Base-by-base conservation (phyloP, 1,140 invertebrate genomes). In the Melanaphis sacchari region DNA sequence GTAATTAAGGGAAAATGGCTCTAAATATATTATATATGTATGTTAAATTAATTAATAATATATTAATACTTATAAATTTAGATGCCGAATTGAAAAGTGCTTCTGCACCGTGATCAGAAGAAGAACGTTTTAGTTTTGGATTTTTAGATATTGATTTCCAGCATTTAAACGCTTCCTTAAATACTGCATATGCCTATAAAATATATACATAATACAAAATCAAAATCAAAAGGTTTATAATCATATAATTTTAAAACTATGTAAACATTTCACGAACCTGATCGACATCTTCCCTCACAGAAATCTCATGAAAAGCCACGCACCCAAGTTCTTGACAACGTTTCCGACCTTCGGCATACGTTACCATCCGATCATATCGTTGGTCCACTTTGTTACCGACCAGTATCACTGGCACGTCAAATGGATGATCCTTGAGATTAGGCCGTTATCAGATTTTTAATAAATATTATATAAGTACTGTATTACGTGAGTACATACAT, bases 301-400 rank as follows among this genome's bases (percentile, higher is more conserved):
- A 98, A 89, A 98, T 97, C 95, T 98, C 97, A 94, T 97, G 97
- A 94, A 98, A 98, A 94, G 96, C 97, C 26, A 97, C 97, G 94
- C 97, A 98, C 54, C 97, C 97, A 92, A 98, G 97, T 95, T 97
- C 97, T 94, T 96, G 96, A 94, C 97, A 97, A 36, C 97, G 95
- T 41, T 96, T 95, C 94, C 97, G 96, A 0, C 97, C 97, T 94
- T 98, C 97, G 90, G 97, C 96, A 0, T 96, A 95, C 22, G 95
- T 96, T 0, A 98, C 97, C 97, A 98, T 98, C 43, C 98, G 96
- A 94, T 98, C 97, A 38, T 95, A 95, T 0, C 96, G 95, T 94
- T 97, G 96, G 94, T 98, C 97, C 22, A 96, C 96, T 95, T 98
- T 98, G 94, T 98, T 98, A 0, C 97, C 98, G 24, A 98, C 97